Evolutionary conservation across 2,797 vertebrate genomes (phyloP).

Genomic region (Liparis tanakae): DNA sequence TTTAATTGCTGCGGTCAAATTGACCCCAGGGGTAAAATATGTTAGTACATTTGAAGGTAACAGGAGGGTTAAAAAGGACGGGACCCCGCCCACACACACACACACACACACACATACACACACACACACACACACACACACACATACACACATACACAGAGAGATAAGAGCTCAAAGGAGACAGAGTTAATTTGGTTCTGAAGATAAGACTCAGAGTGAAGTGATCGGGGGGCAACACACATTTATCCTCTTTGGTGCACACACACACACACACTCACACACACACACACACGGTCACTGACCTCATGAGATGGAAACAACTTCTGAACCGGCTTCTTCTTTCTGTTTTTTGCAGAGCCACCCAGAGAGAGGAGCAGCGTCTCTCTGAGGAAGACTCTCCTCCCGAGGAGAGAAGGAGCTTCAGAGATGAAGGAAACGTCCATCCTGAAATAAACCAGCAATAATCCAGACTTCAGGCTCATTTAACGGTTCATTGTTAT

Average conservation of each 20-base stretch:
- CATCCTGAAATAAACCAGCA: conserved; percentile 5
- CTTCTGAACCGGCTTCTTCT: conserved; percentile 25
- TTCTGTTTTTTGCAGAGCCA: conserved; percentile 34
- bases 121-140: too few relatives aligned
- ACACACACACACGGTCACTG: conserved; percentile 43
- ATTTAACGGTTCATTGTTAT: conserved; percentile 1
- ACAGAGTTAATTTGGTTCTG: conserved; percentile 25
- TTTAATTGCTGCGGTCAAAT: too few relatives aligned
- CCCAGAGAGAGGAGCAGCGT: conserved; percentile 25
- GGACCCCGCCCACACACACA: too few relatives aligned
- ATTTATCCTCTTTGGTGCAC: conserved; percentile 44
- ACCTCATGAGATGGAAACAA: conserved; percentile 65
- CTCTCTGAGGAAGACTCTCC: conserved; percentile 37
- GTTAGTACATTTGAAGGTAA: too few relatives aligned
- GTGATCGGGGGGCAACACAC: conserved; percentile 39
- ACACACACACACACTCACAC: conserved; percentile 24
- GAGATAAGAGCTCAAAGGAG: conserved; percentile 43
- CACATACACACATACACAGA: too few relatives aligned
- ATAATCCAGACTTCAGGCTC: conserved; percentile 2
- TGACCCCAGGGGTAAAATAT: too few relatives aligned
- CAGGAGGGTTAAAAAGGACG: too few relatives aligned
- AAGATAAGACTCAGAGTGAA: conserved; percentile 47
- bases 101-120: too few relatives aligned
- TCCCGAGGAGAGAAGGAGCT: conserved; percentile 18
- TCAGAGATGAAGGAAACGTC: conserved; percentile 27